Base-by-base conservation (phyloP, 1,140 invertebrate species). In the Formica exsecta region DNA sequence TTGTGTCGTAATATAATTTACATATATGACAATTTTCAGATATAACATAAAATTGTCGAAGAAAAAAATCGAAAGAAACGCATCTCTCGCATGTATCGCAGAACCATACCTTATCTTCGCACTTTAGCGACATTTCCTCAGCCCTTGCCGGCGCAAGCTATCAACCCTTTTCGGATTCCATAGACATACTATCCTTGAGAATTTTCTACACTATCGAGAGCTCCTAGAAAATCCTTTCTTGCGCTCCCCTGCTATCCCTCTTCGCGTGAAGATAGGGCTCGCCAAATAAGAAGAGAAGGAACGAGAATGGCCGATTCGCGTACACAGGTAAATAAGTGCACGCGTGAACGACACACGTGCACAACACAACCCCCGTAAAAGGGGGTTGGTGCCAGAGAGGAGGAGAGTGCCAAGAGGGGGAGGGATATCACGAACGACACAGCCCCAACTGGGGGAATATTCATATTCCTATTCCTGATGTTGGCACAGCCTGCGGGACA, bases 381-480 rank as follows among this genome's bases (percentile, higher is more conserved):
- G 87, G 65, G 16, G 85, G 73, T 81, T 85, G 87, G 48, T 77
- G 25, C 61, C n/a, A 54, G 38, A 41, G 41, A 25, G 71, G 73
- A 75, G 83, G 75, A 83, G 75, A 76, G 61, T 62, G 68, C 36
- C 44, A 32, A 54, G 44, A 32, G 41, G 64, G 54, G 61, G 85
- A 61, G 57, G 68, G 66, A 64, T 36, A 71, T 48, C 62, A 65
- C 66, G 71, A 81, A 75, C 80, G 85, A 89, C 80, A 16, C 44
- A 77, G 77, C 41, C 77, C 75, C 87, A 77, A 79, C 71, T 51
- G 32, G 62, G 89, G 68, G 89, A 87, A 86, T 79, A 87, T 80
- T 83, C 89, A 92, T 92, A 92, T 92, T 85, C 86, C 89, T 92
- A 90, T 91, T 89, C 89, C 62, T 85, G 80, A 85, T 86, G 89